Conservation (phyloP, 2,888 invertebrate genomes). For the Calameuta pallipes region DNA sequence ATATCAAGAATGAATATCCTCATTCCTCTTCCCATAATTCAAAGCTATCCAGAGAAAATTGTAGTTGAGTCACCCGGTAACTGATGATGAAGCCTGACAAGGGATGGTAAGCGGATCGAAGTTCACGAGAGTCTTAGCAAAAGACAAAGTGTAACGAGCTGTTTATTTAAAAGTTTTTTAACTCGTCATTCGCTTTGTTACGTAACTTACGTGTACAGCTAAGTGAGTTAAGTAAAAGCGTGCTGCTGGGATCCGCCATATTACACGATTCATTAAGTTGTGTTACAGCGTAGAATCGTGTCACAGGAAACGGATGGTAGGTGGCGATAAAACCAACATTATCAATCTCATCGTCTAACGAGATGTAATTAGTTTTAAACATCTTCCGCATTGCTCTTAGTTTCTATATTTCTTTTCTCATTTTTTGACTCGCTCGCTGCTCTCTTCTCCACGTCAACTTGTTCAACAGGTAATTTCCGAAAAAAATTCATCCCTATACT, state of each 20-base stretch:
- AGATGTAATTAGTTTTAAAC: neutral
- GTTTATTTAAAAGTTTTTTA: neutral
- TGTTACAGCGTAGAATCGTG: neutral
- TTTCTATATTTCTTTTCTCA: neutral
- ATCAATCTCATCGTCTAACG: neutral
- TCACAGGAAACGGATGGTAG: neutral
- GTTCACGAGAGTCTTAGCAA: neutral
- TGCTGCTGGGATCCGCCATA: neutral
- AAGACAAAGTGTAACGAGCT: neutral
- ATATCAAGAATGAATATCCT: neutral
- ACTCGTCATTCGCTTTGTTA: neutral
- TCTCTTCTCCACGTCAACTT: slow-evolving; percentile 1
- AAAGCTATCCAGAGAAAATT: neutral
- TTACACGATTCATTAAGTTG: neutral
- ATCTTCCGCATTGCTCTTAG: neutral
- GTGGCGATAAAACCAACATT: neutral
- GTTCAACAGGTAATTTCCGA: neutral
- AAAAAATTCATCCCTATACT: neutral
- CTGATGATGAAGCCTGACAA: neutral
- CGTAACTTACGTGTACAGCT: neutral
- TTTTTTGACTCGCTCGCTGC: neutral
- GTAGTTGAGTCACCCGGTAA: neutral
- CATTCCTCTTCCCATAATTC: neutral
- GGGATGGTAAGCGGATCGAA: neutral
- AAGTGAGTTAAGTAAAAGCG: neutral